Base-by-base conservation (phyloP, 2,888 invertebrate species). In the Cataglyphis rosenhaueri region DNA sequence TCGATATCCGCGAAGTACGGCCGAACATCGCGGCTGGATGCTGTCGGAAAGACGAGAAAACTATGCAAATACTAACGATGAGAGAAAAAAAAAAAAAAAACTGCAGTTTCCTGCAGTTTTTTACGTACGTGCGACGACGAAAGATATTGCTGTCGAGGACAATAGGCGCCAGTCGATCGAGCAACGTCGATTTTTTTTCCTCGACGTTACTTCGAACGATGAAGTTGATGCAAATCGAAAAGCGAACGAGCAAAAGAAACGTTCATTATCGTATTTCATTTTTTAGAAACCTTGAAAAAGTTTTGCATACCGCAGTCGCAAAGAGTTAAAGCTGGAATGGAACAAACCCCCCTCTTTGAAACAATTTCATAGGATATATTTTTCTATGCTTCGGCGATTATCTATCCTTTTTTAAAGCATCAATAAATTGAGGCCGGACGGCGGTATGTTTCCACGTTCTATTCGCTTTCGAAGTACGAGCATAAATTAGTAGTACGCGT, bases 401-500 rank as follows among this genome's bases (percentile, higher is more conserved):
- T 65, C 32, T 38, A 38, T 35, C 38, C 44, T 83, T 82, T 86
- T 86, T 88, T 83, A 73, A 78, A 83, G 82, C 81, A 83, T 68
- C 82, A 70, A 65, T 71, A 84, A 71, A 81, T 76, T 75, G 57
- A 52, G n/a, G 41, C 32, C 57, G 57, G 83, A 83, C 82, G 81
- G 76, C 85, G 82, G 61, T 74, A 66, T 81, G 75, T 76, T 85
- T 85, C 84, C 73, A 52, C 66, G 73, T 84, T 78, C 81, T 85
- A 87, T 90, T 89, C 87, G 85, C 88, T 89, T 91, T 91, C 92
- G 73, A 84, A 82, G 83, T 88, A 90, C 88, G 91, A 76, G 86
- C 87, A 89, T 92, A 92, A 91, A 91, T 92, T 91, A 91, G 90
- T 88, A 82, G 87, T 92, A 91, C 91, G 87, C 88, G 90, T 91